Percentiles rank a stretch among this genome's conserved stretches.
Conservation (phyloP, 2,113 vertebrate species). For the Butorides virescens region DNA sequence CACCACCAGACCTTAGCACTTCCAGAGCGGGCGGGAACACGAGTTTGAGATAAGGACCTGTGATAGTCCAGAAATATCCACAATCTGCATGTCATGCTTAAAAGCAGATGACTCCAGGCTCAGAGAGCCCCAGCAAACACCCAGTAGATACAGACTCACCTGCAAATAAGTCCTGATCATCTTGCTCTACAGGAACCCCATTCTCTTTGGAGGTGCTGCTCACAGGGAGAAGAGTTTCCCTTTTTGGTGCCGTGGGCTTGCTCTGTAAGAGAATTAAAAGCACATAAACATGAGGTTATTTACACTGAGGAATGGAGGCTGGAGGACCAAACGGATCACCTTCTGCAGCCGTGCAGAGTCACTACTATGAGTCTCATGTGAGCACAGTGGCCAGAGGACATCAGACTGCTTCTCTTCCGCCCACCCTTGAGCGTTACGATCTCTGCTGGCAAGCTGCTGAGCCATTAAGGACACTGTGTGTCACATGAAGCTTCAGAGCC, state of each 20-base stretch:
- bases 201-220: conserved; percentile 80
- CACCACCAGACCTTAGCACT: not conserved
- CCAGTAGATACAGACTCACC: conserved; percentile 67
- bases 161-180: conserved; percentile 89
- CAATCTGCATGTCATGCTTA: no score
- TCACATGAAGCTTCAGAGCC: not conserved
- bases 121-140: not conserved
- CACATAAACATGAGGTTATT: not conserved
- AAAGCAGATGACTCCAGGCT: not conserved
- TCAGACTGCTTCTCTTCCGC: not conserved
- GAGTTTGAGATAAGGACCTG: not conserved
- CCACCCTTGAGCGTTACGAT: rapidly evolving
- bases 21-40: not conserved
- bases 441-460: not conserved
- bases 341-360: not conserved
- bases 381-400: not conserved
- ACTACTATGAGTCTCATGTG: rapidly evolving
- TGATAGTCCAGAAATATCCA: not conserved
- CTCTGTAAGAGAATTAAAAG: conserved; percentile 42
- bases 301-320: not conserved
- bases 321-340: not conserved
- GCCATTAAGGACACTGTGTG: not conserved
- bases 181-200: conserved; percentile 83
- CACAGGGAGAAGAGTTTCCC: conserved; percentile 44
- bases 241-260: conserved; percentile 46